phyloP scores from a whole-genome alignment of 2,113 vertebrate species.

The Dasypus novemcinctus region DNA sequence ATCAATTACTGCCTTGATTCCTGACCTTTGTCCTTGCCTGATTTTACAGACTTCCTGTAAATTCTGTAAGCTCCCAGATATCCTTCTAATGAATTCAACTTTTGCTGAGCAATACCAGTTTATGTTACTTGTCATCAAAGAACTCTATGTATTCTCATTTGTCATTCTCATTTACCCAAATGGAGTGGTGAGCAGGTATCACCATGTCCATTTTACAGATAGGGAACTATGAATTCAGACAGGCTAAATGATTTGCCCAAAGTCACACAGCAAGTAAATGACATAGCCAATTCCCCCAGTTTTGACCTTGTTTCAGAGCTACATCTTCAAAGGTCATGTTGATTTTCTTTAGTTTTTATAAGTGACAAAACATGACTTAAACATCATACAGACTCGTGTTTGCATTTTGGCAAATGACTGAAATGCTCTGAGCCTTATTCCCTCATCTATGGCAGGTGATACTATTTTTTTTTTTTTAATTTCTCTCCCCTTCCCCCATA shows the following conservation, averaged over 20 bases:
- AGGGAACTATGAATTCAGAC: not conserved
- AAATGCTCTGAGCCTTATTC: not conserved
- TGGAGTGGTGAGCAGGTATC: not conserved
- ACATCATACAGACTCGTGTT: not conserved
- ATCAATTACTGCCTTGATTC: not conserved
- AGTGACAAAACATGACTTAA: not conserved
- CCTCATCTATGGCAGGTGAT: no score
- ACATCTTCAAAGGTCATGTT: not conserved
- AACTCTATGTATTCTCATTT: not conserved
- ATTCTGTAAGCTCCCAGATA: not conserved
- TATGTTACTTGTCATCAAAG: not conserved
- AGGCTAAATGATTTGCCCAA: not conserved
- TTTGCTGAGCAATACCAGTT: not conserved
- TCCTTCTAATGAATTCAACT: not conserved
- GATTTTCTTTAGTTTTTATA: not conserved
- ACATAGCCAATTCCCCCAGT: not conserved
- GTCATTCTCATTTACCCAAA: not conserved
- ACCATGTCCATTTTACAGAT: rapidly evolving
- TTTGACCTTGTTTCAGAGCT: not conserved
- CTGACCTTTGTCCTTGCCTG: not conserved
- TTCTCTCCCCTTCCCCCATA: no score
- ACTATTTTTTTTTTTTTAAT: no score
- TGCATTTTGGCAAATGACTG: not conserved
- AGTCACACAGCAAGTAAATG: not conserved
- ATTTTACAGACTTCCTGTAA: not conserved